A percentile compares a stretch with the other conserved stretches of the same genome.
Evolutionary conservation across 2,797 vertebrate genomes (phyloP).

Genomic region (Lagodon rhomboides): DNA sequence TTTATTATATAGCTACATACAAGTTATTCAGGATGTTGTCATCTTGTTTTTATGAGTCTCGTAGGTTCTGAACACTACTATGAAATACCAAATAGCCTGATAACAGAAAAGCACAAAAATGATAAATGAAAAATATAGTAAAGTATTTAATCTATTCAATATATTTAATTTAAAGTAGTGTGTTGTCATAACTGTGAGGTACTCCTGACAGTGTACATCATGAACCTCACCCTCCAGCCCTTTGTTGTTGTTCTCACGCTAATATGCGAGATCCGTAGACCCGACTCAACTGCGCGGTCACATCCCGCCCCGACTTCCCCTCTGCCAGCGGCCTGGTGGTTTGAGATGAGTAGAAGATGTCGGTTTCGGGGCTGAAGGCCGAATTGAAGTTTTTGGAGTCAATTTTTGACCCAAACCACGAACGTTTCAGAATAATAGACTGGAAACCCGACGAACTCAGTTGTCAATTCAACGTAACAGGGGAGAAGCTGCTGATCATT

Average conservation of each 20-base stretch:
- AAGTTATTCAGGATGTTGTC: neutral
- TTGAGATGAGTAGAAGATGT: constrained; percentile 97
- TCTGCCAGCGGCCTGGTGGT: constrained; percentile 86
- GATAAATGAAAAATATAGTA: neutral
- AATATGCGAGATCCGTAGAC: constrained; percentile 79
- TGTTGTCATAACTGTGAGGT: neutral
- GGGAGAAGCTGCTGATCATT: constrained; percentile 92
- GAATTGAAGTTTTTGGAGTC: constrained; percentile 97
- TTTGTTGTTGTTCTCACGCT: constrained; percentile 85
- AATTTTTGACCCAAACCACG: constrained; percentile 96
- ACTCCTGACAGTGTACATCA: neutral
- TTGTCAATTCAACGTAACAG: constrained; percentile 93
- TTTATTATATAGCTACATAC: neutral
- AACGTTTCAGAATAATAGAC: constrained; percentile 95
- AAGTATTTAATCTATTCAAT: too few relatives aligned
- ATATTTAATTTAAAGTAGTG: neutral
- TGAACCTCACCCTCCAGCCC: constrained; percentile 60
- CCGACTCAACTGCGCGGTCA: constrained; percentile 76
- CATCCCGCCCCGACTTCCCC: constrained; percentile 83
- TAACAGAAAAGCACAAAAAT: too few relatives aligned
- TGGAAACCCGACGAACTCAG: constrained; percentile 97
- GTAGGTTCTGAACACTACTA: neutral
- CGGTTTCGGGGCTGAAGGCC: constrained; percentile 97
- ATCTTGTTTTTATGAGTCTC: neutral
- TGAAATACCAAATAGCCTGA: neutral